Percentiles rank a stretch among this genome's conserved stretches.
Evolutionary conservation across 2,888 invertebrate species (phyloP).

Genomic region (Scelioninae gen. 1): DNA sequence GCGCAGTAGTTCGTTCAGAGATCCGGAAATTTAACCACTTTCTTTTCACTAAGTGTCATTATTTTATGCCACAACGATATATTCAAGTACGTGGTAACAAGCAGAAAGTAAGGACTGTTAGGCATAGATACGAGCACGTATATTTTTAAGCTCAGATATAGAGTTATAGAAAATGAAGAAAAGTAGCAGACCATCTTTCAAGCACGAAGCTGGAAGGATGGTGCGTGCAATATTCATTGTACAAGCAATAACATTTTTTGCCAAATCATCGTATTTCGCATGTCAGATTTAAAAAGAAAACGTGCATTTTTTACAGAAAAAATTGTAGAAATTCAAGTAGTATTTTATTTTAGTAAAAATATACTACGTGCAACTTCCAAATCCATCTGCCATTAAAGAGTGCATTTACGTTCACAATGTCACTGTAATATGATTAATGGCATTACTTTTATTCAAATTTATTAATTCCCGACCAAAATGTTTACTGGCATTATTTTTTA

Average conservation of each 20-base stretch:
- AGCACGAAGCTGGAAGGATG: conserved; percentile 75
- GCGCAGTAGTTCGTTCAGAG: too few species aligned
- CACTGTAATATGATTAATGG: too few species aligned
- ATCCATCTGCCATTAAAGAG: too few species aligned
- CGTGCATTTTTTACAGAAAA: background rate
- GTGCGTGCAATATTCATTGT: conserved; percentile 66
- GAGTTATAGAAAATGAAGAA: conserved; percentile 73
- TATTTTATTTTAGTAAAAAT: background rate
- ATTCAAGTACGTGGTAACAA: conserved; percentile 44
- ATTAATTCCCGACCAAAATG: too few species aligned
- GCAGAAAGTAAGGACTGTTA: conserved; percentile 33
- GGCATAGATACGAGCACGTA: conserved; percentile 39
- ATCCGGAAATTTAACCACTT: conserved; percentile 18
- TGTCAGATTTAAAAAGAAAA: conserved; percentile 32
- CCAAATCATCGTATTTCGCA: conserved; percentile 39
- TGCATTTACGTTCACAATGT: too few species aligned
- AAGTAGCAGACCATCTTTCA: conserved; percentile 74
- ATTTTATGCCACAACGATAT: conserved; percentile 20
- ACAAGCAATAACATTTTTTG: conserved; percentile 39
- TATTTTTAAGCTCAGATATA: conserved; percentile 48
- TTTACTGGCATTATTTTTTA: too few species aligned
- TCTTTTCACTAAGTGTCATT: conserved; percentile 6
- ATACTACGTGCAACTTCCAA: background rate
- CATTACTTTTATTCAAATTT: too few species aligned
- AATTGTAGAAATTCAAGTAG: background rate